A percentile compares a stretch with the other conserved stretches of the same genome.
Conservation (phyloP, 1,140 invertebrate species). For the Hypothenemus hampei region DNA sequence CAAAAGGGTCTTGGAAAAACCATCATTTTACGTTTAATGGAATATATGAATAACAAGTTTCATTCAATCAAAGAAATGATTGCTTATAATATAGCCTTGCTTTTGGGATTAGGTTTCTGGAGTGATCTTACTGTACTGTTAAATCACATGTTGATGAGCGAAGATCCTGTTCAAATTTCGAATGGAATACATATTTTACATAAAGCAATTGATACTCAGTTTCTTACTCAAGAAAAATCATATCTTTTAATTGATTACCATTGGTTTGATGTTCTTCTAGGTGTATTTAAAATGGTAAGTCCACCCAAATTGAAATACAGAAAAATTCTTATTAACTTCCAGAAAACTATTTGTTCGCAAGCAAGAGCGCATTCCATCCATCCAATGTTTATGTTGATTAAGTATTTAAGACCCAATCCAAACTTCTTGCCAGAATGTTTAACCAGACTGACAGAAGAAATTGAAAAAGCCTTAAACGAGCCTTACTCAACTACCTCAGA, state of each 20-base stretch:
- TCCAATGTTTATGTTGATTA: slow-evolving; percentile 19
- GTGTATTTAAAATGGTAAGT: slow-evolving; percentile 17
- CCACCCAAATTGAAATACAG: no score
- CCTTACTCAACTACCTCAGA: slow-evolving; percentile 11
- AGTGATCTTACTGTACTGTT: background rate
- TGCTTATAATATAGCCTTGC: background rate
- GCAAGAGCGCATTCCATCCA: background rate
- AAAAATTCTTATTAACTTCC: slow-evolving; percentile 3
- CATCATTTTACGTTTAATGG: background rate
- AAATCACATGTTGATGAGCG: slow-evolving; percentile 14
- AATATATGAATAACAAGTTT: background rate
- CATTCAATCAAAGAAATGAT: slow-evolving; percentile 6
- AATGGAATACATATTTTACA: slow-evolving; percentile 9
- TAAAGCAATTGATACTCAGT: slow-evolving; percentile 9
- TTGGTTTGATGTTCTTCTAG: slow-evolving; percentile 16
- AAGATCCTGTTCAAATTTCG: slow-evolving; percentile 1
- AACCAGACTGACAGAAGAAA: slow-evolving; percentile 5
- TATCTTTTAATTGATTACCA: slow-evolving; percentile 2
- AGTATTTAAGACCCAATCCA: background rate
- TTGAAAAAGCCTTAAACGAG: slow-evolving; percentile 13
- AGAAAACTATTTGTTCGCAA: slow-evolving; percentile 2
- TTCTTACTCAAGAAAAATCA: background rate
- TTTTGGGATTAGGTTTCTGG: slow-evolving; percentile 19
- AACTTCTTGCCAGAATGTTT: slow-evolving; percentile 15
- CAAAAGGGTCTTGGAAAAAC: slow-evolving; percentile 7